These are phyloP conservation scores for Drosophila pegasa DNA, from an alignment of 2,888 invertebrate genomes.

Conservation along the genomic window DNA sequence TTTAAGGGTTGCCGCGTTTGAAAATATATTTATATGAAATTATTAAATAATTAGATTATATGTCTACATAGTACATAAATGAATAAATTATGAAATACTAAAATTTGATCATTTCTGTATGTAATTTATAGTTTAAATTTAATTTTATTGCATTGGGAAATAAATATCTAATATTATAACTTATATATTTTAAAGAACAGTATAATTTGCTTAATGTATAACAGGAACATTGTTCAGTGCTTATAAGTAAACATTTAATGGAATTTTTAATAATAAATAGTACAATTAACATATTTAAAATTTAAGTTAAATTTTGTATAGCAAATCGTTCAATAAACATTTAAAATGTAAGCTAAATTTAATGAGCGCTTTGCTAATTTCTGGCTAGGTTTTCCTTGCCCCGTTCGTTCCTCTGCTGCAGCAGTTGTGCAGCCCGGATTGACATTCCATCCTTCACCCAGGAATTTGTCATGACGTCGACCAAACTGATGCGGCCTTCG, in stretches of 20 bases:
- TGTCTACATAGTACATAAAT: too few species aligned
- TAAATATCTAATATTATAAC: neutral
- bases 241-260: neutral
- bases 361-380: neutral
- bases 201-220: neutral
- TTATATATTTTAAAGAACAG: neutral
- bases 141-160: neutral
- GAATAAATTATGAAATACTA: too few species aligned
- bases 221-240: neutral
- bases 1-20: neutral
- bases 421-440: conserved; percentile 71
- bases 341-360: neutral
- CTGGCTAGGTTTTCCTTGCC: conserved; percentile 48
- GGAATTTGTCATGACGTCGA: conserved; percentile 89
- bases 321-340: too few species aligned
- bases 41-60: too few species aligned
- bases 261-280: neutral
- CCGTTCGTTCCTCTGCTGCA: conserved; percentile 26
- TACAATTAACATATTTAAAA: neutral
- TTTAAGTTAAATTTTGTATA: neutral
- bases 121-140: neutral
- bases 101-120: too few species aligned
- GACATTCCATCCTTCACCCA: conserved; percentile 84
- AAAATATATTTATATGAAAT: neutral
- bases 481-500: conserved; percentile 88